Conservation (phyloP, 2,113 vertebrate species). For the Orthonyx spaldingii region DNA sequence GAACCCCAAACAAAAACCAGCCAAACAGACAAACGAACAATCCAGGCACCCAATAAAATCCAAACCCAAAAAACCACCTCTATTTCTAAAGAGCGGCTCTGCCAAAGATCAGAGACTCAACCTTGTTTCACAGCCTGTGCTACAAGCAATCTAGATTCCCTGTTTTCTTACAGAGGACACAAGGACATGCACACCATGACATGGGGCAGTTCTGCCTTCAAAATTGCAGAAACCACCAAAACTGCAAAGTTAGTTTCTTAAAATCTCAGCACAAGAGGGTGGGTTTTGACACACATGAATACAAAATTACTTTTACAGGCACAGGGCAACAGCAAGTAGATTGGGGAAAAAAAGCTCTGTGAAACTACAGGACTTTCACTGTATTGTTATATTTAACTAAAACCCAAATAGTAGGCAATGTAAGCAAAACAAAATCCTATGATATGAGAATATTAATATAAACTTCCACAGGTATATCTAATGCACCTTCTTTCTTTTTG, state of each 20-base stretch:
- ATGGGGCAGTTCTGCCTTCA: not conserved
- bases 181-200: not conserved
- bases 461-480: not conserved
- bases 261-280: not conserved
- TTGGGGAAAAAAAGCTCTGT: not conserved
- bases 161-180: not conserved
- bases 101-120: not conserved
- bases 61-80: fast-evolving
- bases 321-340: not conserved
- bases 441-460: not conserved
- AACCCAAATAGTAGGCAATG: not conserved
- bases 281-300: not conserved
- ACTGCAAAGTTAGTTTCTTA: not conserved
- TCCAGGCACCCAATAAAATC: fast-evolving
- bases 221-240: not conserved
- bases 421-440: not conserved
- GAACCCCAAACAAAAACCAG: fast-evolving
- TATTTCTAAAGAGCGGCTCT: not conserved
- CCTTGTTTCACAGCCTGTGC: not conserved
- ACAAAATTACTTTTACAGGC: not conserved
- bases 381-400: not conserved
- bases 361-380: not conserved
- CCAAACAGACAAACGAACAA: not conserved
- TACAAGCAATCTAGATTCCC: not conserved
- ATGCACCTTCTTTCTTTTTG: not conserved